Evolutionary conservation across 2,888 invertebrate genomes (phyloP), one percentile per base, ranked within the genome.

Genomic region (Ditula angustiorana): DNA sequence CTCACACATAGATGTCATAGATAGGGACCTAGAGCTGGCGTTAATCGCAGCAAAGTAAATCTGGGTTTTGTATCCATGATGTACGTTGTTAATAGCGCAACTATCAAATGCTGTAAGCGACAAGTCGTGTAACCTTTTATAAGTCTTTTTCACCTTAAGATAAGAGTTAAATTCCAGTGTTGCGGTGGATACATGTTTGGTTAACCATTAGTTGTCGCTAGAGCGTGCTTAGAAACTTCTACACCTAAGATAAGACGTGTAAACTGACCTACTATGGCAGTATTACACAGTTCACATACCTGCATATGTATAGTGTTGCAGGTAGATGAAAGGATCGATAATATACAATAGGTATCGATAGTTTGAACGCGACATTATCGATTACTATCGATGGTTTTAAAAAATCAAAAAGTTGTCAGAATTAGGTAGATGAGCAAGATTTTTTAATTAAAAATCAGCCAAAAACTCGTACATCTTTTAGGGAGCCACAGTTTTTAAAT

Each of bases 201-300:
- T 56, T 16, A 46, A 64, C 46, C 28, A 21, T 13, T n/a, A 44
- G 41, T 47, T 46, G 44, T 28, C 16, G 8, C 16, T 24, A 26
- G 49, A 52, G 44, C 63, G 64, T 64, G 64, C 53, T n/a, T 53
- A 35, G 8, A 23, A 37, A 64, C 71, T 74, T 74, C 76, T 77
- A 80, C 75, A 70, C 80, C 80, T 26, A 26, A 77, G 80, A 80
- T 80, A 79, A 80, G 76, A 66, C 69, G 68, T 69, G 70, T 66
- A 63, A 56, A 72, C 66, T 72, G 71, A 71, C 67, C 64, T 64
- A 64, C 64, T 64, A 58, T 46, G 28, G 35, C 64, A 56, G 50
- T 63, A 64, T 58, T 64, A 58, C 63, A 47, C 57, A 59, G 58
- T 59, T 52, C 64, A 59, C 59, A 59, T 64, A 53, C 59, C 52